phyloP scores from a whole-genome alignment of 1,140 invertebrate genomes.

The Sarcophaga bullata region DNA sequence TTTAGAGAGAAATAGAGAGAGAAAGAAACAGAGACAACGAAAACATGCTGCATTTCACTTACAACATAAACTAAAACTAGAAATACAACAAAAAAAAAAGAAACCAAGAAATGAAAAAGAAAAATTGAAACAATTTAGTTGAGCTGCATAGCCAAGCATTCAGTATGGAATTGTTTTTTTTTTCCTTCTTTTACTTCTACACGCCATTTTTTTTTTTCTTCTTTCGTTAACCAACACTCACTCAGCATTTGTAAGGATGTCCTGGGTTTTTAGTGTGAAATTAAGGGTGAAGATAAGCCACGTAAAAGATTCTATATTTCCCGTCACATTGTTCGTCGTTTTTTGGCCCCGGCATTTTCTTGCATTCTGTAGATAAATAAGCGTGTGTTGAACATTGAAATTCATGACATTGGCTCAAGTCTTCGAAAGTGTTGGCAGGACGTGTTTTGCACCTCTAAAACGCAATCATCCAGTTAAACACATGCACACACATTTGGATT shows the following conservation, averaged over 20 bases:
- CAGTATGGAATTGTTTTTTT: not conserved
- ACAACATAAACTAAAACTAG: too few species aligned
- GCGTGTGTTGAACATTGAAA: not conserved
- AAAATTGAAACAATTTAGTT: not conserved
- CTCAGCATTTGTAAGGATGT: too few species aligned
- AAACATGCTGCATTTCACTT: not conserved
- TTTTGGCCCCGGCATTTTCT: not conserved
- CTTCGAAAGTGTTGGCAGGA: conserved; percentile 19
- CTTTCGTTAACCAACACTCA: not conserved
- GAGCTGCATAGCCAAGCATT: not conserved
- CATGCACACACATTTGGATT: not conserved
- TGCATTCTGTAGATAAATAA: too few species aligned
- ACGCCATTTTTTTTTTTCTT: not conserved
- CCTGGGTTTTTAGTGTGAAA: conserved; percentile 7
- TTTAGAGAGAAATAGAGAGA: too few species aligned
- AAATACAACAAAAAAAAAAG: too few species aligned
- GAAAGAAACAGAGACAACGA: not conserved
- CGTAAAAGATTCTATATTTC: conserved; percentile 12
- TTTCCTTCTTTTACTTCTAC: not conserved
- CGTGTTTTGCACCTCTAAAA: conserved; percentile 34
- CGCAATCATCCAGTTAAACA: conserved; percentile 14
- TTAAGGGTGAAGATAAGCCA: conserved; percentile 36
- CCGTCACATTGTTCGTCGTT: not conserved
- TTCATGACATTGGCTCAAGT: conserved; percentile 32
- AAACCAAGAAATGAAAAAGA: not conserved